A percentile compares a stretch with the other conserved stretches of the same genome.
Conservation (phyloP, 2,797 vertebrate genomes). For the Coregonus ussuriensis region DNA sequence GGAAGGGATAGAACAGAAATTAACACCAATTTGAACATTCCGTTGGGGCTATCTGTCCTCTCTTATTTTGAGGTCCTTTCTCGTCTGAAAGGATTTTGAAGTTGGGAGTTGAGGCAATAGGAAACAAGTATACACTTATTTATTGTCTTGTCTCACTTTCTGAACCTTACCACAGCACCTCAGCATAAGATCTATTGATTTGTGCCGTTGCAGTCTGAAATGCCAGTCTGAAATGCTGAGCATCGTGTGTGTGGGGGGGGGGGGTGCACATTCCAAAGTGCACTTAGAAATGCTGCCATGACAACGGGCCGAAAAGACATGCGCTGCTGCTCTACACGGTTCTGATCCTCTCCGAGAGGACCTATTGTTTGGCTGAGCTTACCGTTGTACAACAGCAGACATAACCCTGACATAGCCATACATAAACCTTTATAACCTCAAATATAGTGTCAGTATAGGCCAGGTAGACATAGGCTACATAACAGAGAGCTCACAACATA, state of each 20-base stretch:
- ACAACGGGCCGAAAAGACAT: slow-evolving; percentile 75
- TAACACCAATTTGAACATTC: background rate
- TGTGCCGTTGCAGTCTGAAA: too few relatives aligned
- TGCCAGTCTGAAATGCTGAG: too few relatives aligned
- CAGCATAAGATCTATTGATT: too few relatives aligned
- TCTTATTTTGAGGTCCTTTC: background rate
- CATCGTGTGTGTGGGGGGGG: too few relatives aligned
- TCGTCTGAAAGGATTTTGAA: too few relatives aligned
- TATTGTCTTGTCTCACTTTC: too few relatives aligned
- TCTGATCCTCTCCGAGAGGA: slow-evolving; percentile 76
- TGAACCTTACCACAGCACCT: background rate
- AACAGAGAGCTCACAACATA: background rate
- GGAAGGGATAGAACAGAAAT: background rate
- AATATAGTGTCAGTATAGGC: slow-evolving; percentile 29
- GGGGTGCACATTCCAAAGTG: slow-evolving; percentile 65
- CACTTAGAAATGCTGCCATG: slow-evolving; percentile 76
- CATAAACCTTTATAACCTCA: slow-evolving; percentile 13
- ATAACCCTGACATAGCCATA: slow-evolving; percentile 15
- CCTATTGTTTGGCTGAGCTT: slow-evolving; percentile 66
- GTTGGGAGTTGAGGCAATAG: too few relatives aligned
- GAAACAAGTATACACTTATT: too few relatives aligned
- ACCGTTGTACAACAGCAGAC: slow-evolving; percentile 24
- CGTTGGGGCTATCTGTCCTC: background rate
- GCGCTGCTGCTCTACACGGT: slow-evolving; percentile 78
- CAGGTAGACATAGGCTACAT: slow-evolving; percentile 11